Evolutionary conservation across 92 coral and sea anemone genomes (phyloP).

Genomic region (Desmophyllum pertusum): DNA sequence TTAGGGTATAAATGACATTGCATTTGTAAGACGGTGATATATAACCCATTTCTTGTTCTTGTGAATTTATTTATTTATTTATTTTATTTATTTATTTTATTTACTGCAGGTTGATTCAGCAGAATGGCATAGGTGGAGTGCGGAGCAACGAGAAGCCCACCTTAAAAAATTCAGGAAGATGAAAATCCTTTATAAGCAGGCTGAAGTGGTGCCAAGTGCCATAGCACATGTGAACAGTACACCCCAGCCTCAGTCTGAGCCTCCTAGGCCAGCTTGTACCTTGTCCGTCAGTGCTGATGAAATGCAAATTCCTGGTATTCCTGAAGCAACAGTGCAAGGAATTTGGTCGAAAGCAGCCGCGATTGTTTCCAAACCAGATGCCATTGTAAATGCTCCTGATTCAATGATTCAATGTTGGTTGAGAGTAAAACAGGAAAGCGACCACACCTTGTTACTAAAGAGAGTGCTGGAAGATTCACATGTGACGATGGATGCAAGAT

Average conservation of each 20-base stretch:
- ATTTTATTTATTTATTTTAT: too few relatives aligned
- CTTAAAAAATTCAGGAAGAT: constrained; percentile 45
- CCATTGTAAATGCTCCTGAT: constrained; percentile 55
- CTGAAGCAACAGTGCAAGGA: constrained; percentile 23
- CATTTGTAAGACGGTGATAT: too few relatives aligned
- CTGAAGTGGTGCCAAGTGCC: constrained; percentile 23
- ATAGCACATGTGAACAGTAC: constrained; percentile 1
- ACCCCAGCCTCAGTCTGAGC: not conserved
- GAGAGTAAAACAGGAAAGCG: constrained; percentile 56
- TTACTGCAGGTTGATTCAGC: constrained; percentile 49
- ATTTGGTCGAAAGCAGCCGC: constrained; percentile 43
- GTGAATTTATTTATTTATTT: too few relatives aligned
- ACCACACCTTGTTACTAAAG: constrained; percentile 53
- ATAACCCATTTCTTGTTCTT: too few relatives aligned
- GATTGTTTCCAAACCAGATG: constrained; percentile 25
- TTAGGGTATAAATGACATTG: too few relatives aligned
- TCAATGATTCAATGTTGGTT: constrained; percentile 22
- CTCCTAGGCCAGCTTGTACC: not conserved
- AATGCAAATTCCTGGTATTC: constrained; percentile 32
- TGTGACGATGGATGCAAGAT: constrained; percentile 56
- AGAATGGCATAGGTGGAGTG: constrained; percentile 57
- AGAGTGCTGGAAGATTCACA: constrained; percentile 34
- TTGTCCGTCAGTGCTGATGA: constrained; percentile 21
- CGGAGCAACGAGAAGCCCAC: constrained; percentile 44
- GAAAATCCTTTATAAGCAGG: constrained; percentile 6